These are phyloP conservation scores for Eupithecia abbreviata DNA, from an alignment of 2,888 invertebrate genomes.

Conservation along the genomic window DNA sequence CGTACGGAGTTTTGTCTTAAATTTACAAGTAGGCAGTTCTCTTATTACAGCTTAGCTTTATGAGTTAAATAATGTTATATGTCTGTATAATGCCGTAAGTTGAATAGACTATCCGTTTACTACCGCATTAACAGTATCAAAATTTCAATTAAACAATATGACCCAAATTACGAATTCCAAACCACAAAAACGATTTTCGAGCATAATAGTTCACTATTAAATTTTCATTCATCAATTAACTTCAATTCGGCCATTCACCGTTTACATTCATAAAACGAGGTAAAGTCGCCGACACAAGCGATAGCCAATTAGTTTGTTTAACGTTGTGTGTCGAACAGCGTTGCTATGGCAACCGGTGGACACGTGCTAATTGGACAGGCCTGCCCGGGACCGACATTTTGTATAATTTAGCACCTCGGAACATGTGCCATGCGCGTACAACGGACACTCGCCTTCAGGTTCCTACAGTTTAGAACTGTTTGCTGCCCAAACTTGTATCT, in stretches of 20 bases:
- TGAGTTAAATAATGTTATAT: too few species aligned
- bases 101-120: not conserved
- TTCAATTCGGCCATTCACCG: slow-evolving; percentile 48
- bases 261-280: slow-evolving; percentile 54
- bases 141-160: not conserved
- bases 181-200: slow-evolving; percentile 38
- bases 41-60: too few species aligned
- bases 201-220: slow-evolving; percentile 46
- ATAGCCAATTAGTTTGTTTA: slow-evolving; percentile 76
- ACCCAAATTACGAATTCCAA: slow-evolving; percentile 24
- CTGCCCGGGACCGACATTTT: slow-evolving; percentile 63
- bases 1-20: too few species aligned
- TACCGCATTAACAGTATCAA: not conserved
- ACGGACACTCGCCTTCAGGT: slow-evolving; percentile 30
- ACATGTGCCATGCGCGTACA: slow-evolving; percentile 31
- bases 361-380: slow-evolving; percentile 70
- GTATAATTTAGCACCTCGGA: slow-evolving; percentile 66
- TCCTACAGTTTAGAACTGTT: slow-evolving; percentile 29
- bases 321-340: slow-evolving; percentile 61
- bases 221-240: slow-evolving; percentile 55
- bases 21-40: too few species aligned
- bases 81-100: not conserved
- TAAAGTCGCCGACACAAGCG: slow-evolving; percentile 62
- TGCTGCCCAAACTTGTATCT: not conserved
- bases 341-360: slow-evolving; percentile 66